Conservation (phyloP, 2,888 invertebrate genomes). For the Xanthorhoe designata region DNA sequence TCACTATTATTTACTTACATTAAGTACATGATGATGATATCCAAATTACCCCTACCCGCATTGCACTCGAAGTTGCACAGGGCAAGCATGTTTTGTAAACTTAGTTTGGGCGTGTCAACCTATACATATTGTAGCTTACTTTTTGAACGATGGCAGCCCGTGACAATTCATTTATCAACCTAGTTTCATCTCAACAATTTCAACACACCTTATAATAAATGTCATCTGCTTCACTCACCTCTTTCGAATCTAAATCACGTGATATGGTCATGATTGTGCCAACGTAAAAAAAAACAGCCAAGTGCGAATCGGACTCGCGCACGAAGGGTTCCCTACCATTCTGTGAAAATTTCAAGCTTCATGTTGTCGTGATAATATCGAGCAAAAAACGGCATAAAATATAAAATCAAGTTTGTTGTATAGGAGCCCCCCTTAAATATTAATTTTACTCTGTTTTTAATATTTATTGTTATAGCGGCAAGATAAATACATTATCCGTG, state of each 20-base stretch:
- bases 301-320: too few species aligned
- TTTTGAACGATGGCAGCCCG: neutral
- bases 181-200: neutral
- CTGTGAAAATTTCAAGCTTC: too few species aligned
- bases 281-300: constrained; percentile 3
- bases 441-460: too few species aligned
- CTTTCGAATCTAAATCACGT: constrained; percentile 2
- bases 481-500: too few species aligned
- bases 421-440: too few species aligned
- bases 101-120: neutral
- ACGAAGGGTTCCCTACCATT: too few species aligned
- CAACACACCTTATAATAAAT: neutral
- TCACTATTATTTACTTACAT: constrained; percentile 49
- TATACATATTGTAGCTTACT: neutral
- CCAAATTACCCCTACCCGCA: constrained; percentile 34
- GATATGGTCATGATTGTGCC: neutral
- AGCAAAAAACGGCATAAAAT: too few species aligned
- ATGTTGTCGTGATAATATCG: too few species aligned
- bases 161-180: neutral
- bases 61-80: neutral
- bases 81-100: neutral
- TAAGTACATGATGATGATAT: too few species aligned
- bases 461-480: too few species aligned
- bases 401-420: too few species aligned
- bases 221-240: constrained; percentile 4